A percentile compares a stretch with the other conserved stretches of the same genome.
These are phyloP conservation scores for Dryococelus australis DNA, from an alignment of 2,888 invertebrate species.

Conservation along the genomic window DNA sequence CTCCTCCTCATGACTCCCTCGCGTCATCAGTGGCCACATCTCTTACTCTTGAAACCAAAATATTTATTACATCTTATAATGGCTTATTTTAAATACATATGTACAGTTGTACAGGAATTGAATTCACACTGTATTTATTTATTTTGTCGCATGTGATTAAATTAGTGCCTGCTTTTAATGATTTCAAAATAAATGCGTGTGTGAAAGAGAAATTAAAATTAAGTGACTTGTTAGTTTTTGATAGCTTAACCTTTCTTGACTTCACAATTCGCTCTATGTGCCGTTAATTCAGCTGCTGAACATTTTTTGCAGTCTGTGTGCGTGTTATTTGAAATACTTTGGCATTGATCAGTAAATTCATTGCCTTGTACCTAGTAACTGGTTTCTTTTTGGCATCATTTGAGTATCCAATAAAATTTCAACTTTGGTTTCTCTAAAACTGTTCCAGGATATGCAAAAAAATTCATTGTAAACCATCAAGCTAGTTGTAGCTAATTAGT, in stretches of 20 bases:
- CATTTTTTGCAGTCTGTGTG: neutral
- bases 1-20: neutral
- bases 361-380: neutral
- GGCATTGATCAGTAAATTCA: neutral
- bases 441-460: neutral
- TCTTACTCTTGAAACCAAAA: neutral
- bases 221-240: neutral
- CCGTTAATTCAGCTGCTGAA: neutral
- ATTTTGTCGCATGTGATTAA: constrained; percentile 8
- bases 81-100: constrained; percentile 8
- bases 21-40: neutral
- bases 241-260: neutral
- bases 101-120: constrained; percentile 16
- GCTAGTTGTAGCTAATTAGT: neutral
- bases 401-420: neutral
- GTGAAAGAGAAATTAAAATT: neutral
- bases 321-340: neutral
- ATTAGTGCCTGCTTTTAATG: neutral
- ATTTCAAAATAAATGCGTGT: neutral
- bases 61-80: neutral
- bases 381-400: neutral
- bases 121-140: constrained; percentile 9
- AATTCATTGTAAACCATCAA: neutral
- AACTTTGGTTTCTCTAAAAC: neutral
- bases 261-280: neutral